Percentiles rank a stretch among this genome's conserved stretches.
These are phyloP conservation scores for Mycteria americana DNA, from an alignment of 2,797 vertebrate genomes.

Conservation along the genomic window DNA sequence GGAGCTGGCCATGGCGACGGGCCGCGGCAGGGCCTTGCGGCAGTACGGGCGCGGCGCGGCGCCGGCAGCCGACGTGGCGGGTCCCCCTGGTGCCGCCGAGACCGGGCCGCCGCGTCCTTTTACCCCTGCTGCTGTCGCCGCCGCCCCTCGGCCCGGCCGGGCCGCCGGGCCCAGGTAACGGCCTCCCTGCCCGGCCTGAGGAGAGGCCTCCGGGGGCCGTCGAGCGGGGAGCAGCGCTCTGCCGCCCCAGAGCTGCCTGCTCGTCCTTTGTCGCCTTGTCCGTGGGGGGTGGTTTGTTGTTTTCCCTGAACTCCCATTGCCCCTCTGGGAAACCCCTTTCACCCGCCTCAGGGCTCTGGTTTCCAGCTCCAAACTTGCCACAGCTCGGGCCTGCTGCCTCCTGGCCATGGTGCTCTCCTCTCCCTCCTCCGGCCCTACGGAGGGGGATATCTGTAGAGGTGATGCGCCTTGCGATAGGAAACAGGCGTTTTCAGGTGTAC, in stretches of 20 bases:
- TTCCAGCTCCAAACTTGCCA: accelerated
- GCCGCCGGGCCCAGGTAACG: not conserved
- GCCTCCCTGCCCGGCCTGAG: not conserved
- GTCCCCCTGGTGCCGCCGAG: too few relatives aligned
- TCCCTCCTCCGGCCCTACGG: too few relatives aligned
- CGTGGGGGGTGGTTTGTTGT: accelerated
- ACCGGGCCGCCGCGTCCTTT: too few relatives aligned
- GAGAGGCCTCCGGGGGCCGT: not conserved
- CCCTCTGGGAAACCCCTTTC: accelerated
- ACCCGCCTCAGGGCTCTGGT: accelerated
- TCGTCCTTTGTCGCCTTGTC: accelerated
- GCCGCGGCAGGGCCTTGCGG: not conserved
- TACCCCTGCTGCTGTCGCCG: accelerated
- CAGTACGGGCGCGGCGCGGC: not conserved
- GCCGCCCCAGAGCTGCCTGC: not conserved
- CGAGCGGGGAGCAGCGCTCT: not conserved
- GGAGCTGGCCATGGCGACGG: not conserved
- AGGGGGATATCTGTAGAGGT: accelerated
- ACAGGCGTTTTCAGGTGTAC: accelerated
- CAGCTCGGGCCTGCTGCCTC: too few relatives aligned
- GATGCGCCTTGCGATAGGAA: accelerated
- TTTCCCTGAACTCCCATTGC: accelerated
- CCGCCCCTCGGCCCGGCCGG: too few relatives aligned
- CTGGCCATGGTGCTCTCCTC: accelerated
- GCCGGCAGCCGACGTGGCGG: too few relatives aligned